These are phyloP conservation scores for Harpagifer antarcticus DNA, from an alignment of 2,797 vertebrate genomes.

Conservation along the genomic window DNA sequence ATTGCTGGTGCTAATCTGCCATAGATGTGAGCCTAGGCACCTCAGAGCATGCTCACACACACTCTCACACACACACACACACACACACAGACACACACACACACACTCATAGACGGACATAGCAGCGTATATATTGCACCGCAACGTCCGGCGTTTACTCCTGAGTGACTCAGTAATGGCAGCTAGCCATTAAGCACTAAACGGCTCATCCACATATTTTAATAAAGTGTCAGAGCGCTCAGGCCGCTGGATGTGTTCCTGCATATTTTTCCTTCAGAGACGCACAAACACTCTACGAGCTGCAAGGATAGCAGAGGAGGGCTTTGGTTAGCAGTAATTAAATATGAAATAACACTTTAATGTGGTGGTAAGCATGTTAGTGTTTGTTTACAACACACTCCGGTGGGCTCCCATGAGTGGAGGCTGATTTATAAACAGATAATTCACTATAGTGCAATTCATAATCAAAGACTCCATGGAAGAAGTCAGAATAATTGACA, in stretches of 20 bases:
- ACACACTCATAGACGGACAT: slow-evolving; percentile 81
- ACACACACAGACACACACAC: slow-evolving; percentile 78
- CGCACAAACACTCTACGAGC: slow-evolving; percentile 87
- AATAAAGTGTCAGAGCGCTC: slow-evolving; percentile 94
- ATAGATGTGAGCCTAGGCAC: slow-evolving; percentile 91
- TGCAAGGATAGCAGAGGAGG: slow-evolving; percentile 29
- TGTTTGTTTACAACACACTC: neutral
- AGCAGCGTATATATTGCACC: slow-evolving; percentile 88
- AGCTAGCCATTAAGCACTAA: slow-evolving; percentile 97
- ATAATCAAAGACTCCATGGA: neutral
- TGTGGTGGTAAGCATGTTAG: neutral
- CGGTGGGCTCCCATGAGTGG: no score
- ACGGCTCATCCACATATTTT: slow-evolving; percentile 97
- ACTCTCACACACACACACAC: neutral
- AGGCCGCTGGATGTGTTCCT: slow-evolving; percentile 88
- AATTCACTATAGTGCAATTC: neutral
- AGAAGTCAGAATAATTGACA: neutral
- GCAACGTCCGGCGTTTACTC: slow-evolving; percentile 70
- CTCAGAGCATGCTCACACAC: slow-evolving; percentile 63
- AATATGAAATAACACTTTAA: neutral
- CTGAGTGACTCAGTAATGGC: slow-evolving; percentile 93
- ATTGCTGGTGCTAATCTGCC: slow-evolving; percentile 94
- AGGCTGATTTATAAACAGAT: neutral
- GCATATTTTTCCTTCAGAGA: slow-evolving; percentile 92
- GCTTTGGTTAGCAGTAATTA: neutral